Conservation (phyloP, 2,888 invertebrate species). For the Cataglyphis livida region DNA sequence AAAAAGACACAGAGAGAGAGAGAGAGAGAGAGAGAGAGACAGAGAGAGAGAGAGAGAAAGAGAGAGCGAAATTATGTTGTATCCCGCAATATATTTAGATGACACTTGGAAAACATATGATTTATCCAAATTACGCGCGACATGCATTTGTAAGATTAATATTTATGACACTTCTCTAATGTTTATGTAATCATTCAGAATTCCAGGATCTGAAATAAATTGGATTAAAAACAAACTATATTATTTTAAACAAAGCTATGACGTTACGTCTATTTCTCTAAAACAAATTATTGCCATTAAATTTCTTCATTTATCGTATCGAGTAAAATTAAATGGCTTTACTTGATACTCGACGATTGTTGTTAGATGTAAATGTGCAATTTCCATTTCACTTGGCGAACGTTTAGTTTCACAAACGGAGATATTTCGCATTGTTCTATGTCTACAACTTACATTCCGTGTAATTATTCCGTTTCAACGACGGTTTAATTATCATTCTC, state of each 20-base stretch:
- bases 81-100: not conserved
- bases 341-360: slow-evolving; percentile 2
- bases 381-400: slow-evolving; percentile 36
- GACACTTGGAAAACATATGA: not conserved
- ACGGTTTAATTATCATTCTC: slow-evolving; percentile 35
- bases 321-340: slow-evolving; percentile 14
- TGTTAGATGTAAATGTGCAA: slow-evolving; percentile 32
- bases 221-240: not conserved
- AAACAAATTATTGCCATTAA: not conserved
- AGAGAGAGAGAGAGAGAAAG: not conserved
- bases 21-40: too few species aligned
- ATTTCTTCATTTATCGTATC: not conserved
- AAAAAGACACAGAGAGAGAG: not conserved
- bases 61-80: not conserved
- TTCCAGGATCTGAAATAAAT: not conserved
- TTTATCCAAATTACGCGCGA: not conserved
- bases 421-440: slow-evolving; percentile 10
- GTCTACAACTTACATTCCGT: slow-evolving; percentile 13
- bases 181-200: not conserved
- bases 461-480: slow-evolving; percentile 12
- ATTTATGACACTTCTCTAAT: not conserved
- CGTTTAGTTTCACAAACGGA: slow-evolving; percentile 25
- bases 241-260: not conserved
- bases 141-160: not conserved
- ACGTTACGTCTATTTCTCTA: not conserved